These are phyloP conservation scores for Orchesella flavescens DNA, from an alignment of 2,888 invertebrate species.

Conservation along the genomic window DNA sequence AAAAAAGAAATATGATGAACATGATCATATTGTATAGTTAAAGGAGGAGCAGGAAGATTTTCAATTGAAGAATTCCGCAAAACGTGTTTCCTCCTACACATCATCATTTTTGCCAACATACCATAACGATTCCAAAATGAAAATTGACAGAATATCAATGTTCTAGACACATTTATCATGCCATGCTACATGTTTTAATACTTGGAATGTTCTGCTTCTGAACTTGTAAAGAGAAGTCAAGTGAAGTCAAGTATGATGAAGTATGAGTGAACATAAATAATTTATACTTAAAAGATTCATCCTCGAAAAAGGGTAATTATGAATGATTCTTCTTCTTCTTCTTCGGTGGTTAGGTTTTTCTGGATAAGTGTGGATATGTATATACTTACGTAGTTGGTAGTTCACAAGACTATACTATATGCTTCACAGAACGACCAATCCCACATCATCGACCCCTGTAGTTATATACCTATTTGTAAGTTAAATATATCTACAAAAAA, in stretches of 20 bases:
- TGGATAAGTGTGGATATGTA: too few species aligned
- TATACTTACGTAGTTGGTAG: too few species aligned
- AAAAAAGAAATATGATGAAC: too few species aligned
- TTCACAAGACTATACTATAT: background rate
- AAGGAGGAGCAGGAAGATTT: constrained; percentile 58
- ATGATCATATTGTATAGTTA: too few species aligned
- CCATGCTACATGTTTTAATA: background rate
- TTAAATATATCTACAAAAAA: background rate
- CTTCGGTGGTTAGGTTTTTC: background rate
- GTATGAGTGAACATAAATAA: background rate
- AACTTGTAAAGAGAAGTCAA: background rate
- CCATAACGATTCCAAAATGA: too few species aligned
- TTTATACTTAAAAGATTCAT: background rate
- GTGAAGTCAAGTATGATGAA: too few species aligned
- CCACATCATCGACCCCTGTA: background rate
- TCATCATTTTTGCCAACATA: background rate
- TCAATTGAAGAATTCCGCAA: constrained; percentile 37
- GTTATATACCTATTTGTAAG: background rate
- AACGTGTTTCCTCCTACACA: constrained; percentile 24
- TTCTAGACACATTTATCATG: too few species aligned
- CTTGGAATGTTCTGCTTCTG: constrained; percentile 4
- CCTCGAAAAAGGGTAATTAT: constrained; percentile 7
- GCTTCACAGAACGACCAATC: too few species aligned
- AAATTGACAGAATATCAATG: too few species aligned
- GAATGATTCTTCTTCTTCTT: background rate